Percentiles rank a stretch among this genome's conserved stretches.
Conservation (phyloP, 1,140 invertebrate species). For the Matsumurasca onukii region DNA sequence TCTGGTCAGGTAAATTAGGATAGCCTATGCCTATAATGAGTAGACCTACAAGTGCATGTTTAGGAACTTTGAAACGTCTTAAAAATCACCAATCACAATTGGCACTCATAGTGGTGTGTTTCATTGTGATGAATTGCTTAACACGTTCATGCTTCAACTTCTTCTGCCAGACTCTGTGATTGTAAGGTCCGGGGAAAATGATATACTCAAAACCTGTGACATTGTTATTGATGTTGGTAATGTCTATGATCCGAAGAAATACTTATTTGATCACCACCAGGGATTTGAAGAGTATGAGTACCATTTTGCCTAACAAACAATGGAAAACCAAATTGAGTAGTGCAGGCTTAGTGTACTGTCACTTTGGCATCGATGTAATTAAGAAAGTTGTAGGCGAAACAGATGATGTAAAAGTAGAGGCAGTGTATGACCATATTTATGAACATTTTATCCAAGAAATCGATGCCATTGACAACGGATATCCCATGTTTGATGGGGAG, state of each 20-base stretch:
- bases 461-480: constrained; percentile 96
- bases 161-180: constrained; percentile 84
- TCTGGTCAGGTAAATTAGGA: no score
- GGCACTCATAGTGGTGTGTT: constrained; percentile 83
- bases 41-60: no score
- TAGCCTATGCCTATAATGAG: no score
- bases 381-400: constrained; percentile 53
- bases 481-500: constrained; percentile 75
- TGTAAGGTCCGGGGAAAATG: constrained; percentile 68
- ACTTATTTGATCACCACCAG: constrained; percentile 96
- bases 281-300: constrained; percentile 63
- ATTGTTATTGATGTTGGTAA: constrained; percentile 97
- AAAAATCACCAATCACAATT: constrained; percentile 52
- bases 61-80: background rate
- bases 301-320: constrained; percentile 55
- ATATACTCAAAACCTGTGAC: constrained; percentile 78
- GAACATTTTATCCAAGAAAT: constrained; percentile 90
- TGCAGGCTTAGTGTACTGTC: constrained; percentile 91
- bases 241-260: constrained; percentile 72
- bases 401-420: constrained; percentile 46
- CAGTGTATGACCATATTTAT: constrained; percentile 68
- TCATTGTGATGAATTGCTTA: constrained; percentile 96
- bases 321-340: constrained; percentile 82
- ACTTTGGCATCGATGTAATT: constrained; percentile 86
- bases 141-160: constrained; percentile 85